Base-by-base conservation (phyloP, 2,888 invertebrate species). In the Drosophila prostipennis region DNA sequence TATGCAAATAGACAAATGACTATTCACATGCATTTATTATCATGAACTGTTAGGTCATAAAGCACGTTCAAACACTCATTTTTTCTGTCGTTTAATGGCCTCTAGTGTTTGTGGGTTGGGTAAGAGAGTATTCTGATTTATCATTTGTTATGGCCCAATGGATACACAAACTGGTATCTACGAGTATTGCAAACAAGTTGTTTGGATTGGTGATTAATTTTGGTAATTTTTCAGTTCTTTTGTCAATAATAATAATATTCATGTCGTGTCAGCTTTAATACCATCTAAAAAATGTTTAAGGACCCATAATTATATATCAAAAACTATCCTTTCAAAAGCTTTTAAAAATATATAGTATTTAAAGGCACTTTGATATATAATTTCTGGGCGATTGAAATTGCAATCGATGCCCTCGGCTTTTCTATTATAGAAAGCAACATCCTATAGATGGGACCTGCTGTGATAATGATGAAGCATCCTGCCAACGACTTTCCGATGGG, bases 11-110 rank as follows among this genome's bases (percentile, higher is more conserved):
- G 16, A 65, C 64, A 45, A 65, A 54, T 65, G 42, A 45, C 19
- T 37, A 64, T 53, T 64, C 64, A 63, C 53, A 40, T 45, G 26
- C 29, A 36, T 55, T 69, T 68, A 68, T 69, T 56, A 48, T 68
- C 40, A 67, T 56, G 46, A 67, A 54, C 55, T 67, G 68, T 56
- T 67, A 48, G 65, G 68, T 16, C 54, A 55, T 67, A 67, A 67
- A 67, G 68, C 55, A 67, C 13, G 23, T 67, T 46, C 55, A 36
- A 43, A 52, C 64, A 37, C 42, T n/a, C 1, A 16, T 56, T 52
- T 29, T 56, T 52, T 16, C n/a, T 7, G 23, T 13, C 13, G 7
- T 34, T 65, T 65, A 45, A 53, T 53, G 13, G 32, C 29, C 6
- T 10, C 29, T 49, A 23, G 45, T 45, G 55, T 14, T 60, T 36